Conservation (phyloP, 2,113 vertebrate genomes). For the Indicator indicator region DNA sequence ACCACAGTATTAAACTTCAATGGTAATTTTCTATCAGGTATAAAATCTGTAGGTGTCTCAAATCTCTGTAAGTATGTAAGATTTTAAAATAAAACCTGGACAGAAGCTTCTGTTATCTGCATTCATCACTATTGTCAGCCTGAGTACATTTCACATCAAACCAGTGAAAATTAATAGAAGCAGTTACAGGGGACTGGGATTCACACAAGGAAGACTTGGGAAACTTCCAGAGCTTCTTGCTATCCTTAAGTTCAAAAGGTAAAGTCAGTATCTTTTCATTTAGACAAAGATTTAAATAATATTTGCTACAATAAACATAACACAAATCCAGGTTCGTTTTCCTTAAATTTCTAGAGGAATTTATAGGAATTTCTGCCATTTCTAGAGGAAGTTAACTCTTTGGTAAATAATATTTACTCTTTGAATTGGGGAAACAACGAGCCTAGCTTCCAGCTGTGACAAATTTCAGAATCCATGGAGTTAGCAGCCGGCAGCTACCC, state of each 20-base stretch:
- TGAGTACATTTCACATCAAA: not conserved
- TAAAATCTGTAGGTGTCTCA: constrained; percentile 33
- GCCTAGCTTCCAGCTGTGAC: not conserved
- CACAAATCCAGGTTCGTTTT: not conserved
- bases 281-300: not conserved
- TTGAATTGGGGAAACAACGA: not conserved
- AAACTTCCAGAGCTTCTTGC: not conserved
- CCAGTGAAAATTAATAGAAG: not conserved
- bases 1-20: constrained; percentile 17
- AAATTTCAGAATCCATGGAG: not conserved
- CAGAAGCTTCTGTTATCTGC: not conserved
- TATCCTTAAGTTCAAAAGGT: not conserved
- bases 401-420: constrained; percentile 13
- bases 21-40: constrained; percentile 40
- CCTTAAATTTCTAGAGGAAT: constrained; percentile 30
- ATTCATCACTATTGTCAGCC: not conserved
- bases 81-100: constrained; percentile 21
- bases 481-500: not conserved
- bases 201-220: not conserved
- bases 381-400: not conserved
- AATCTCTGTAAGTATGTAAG: constrained; percentile 6
- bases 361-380: no score
- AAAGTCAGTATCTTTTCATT: not conserved
- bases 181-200: not conserved
- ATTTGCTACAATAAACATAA: not conserved